Conservation (phyloP, 2,888 invertebrate species). For the Mayetiola destructor region DNA sequence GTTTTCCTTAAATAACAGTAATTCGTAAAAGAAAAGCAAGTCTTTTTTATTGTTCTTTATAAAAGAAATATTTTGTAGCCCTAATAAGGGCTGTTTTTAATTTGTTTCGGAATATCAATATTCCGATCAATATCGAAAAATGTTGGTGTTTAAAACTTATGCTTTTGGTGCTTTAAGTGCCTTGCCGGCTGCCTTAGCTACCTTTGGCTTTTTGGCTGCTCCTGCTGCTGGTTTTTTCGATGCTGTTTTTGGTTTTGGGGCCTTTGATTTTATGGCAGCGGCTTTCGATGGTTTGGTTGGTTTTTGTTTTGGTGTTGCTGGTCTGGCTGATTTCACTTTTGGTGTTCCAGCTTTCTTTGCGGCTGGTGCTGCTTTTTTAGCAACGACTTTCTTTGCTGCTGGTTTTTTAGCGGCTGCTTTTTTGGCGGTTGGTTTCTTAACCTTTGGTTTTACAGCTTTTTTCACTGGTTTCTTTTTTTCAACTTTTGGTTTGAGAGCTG, state of each 20-base stretch:
- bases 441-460: background rate
- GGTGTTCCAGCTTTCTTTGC: background rate
- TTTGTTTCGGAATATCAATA: background rate
- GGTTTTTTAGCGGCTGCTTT: slow-evolving; percentile 1
- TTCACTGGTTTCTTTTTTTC: background rate
- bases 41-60: no score
- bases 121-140: background rate
- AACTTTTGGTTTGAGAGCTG: slow-evolving; percentile 1
- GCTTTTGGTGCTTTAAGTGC: slow-evolving; percentile 9
- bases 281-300: background rate
- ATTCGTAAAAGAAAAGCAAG: no score
- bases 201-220: background rate
- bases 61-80: background rate
- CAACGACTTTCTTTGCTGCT: background rate
- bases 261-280: background rate
- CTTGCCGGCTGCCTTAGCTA: no score
- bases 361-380: background rate
- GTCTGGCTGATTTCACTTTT: no score
- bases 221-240: slow-evolving; percentile 1
- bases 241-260: background rate
- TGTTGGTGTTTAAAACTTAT: background rate
- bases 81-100: background rate
- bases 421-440: background rate
- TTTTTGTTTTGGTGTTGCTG: background rate
- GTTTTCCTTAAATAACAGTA: no score